Conservation (phyloP, 1,140 invertebrate genomes). For the Stegodyphus dumicola region DNA sequence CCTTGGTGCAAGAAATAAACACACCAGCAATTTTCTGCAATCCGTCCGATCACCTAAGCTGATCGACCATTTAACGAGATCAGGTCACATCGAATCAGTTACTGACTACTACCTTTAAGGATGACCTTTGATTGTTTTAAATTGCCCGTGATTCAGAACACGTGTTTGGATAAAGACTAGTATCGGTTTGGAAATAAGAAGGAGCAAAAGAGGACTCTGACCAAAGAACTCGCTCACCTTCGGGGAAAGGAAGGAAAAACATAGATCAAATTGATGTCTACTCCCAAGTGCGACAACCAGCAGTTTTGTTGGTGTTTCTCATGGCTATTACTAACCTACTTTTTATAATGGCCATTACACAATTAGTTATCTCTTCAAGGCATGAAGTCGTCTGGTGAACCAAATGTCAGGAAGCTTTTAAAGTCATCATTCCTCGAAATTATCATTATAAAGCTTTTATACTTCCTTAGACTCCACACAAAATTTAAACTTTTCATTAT, state of each 20-base stretch:
- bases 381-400: too few relatives aligned
- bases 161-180: slow-evolving; percentile 14
- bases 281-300: background rate
- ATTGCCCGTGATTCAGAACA: background rate
- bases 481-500: too few relatives aligned
- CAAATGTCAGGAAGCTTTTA: too few relatives aligned
- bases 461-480: too few relatives aligned
- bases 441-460: too few relatives aligned
- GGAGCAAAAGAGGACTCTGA: background rate
- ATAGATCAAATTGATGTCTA: too few relatives aligned
- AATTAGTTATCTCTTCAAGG: too few relatives aligned
- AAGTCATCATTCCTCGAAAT: too few relatives aligned
- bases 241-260: background rate
- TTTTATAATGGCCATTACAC: too few relatives aligned
- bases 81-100: slow-evolving; percentile 41
- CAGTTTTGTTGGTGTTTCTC: background rate
- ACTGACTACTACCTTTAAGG: slow-evolving; percentile 10
- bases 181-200: background rate
- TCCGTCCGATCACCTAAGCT: background rate
- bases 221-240: slow-evolving; percentile 12
- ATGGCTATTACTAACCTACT: too few relatives aligned
- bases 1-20: too few relatives aligned
- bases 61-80: slow-evolving; percentile 3
- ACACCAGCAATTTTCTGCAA: background rate
- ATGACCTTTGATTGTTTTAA: slow-evolving; percentile 28